phyloP scores from a whole-genome alignment of 2,888 invertebrate species.

The Bombylius discolor region DNA sequence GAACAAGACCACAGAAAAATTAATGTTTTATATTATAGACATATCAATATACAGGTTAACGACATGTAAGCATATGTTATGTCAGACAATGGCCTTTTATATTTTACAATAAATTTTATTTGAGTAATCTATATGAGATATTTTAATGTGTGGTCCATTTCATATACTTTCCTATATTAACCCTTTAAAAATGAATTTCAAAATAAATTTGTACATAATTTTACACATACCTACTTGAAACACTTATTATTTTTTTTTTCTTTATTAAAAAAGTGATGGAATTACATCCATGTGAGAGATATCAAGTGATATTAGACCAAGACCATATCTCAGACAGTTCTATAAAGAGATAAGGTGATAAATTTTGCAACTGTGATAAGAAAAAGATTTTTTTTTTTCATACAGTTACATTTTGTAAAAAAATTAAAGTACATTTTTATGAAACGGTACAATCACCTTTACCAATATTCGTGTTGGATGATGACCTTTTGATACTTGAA shows the following conservation, averaged over 20 bases:
- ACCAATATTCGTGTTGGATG: too few relatives aligned
- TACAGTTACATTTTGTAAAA: too few relatives aligned
- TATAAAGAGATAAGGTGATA: neutral
- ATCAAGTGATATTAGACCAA: neutral
- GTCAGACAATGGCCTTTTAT: neutral
- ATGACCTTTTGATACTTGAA: too few relatives aligned
- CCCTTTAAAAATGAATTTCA: too few relatives aligned
- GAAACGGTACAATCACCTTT: too few relatives aligned
- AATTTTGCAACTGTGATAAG: too few relatives aligned
- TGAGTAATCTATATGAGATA: neutral
- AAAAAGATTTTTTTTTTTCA: too few relatives aligned
- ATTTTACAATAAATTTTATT: neutral
- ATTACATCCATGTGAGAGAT: constrained; percentile 5
- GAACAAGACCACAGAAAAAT: neutral
- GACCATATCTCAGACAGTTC: neutral
- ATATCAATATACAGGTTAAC: neutral
- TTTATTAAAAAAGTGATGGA: neutral
- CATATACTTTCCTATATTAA: neutral
- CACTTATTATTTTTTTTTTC: too few relatives aligned
- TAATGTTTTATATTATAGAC: neutral
- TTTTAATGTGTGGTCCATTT: neutral
- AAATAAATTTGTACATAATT: too few relatives aligned
- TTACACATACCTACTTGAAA: too few relatives aligned
- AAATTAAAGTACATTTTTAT: too few relatives aligned
- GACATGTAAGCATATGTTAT: neutral